phyloP scores from a whole-genome alignment of 2,797 vertebrate genomes.

The Harpagifer antarcticus region DNA sequence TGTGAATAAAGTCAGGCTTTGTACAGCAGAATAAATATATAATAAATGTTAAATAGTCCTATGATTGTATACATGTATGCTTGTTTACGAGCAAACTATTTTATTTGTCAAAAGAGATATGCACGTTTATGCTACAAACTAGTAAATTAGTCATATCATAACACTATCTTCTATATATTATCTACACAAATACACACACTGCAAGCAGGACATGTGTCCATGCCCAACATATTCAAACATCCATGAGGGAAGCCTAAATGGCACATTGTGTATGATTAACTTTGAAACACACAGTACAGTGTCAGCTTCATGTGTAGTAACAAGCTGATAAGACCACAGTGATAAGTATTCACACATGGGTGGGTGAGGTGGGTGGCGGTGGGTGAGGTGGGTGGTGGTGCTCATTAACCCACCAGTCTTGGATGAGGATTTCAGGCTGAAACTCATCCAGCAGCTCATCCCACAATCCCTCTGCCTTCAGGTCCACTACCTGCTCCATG shows the following conservation, averaged over 20 bases:
- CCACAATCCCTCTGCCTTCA: conserved; percentile 89
- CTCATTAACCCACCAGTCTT: conserved; percentile 85
- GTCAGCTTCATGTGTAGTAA: neutral
- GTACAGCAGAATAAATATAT: neutral
- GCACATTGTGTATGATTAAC: neutral
- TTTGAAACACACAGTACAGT: conserved; percentile 1
- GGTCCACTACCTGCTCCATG: conserved; percentile 88
- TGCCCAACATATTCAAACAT: neutral
- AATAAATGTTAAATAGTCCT: neutral
- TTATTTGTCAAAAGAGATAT: neutral
- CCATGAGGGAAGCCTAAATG: neutral
- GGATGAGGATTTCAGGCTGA: conserved; percentile 86
- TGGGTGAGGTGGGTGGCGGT: neutral
- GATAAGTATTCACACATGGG: conserved; percentile 6
- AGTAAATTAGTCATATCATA: neutral
- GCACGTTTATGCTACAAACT: neutral
- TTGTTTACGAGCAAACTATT: neutral
- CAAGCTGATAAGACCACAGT: conserved; percentile 18
- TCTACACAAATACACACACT: neutral
- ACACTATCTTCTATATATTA: neutral
- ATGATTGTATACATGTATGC: neutral
- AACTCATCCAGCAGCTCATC: conserved; percentile 86
- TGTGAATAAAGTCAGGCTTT: neutral
- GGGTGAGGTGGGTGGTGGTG: neutral
- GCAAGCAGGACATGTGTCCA: neutral